phyloP scores from a whole-genome alignment of 2,888 invertebrate species.

The Sesia apiformis region DNA sequence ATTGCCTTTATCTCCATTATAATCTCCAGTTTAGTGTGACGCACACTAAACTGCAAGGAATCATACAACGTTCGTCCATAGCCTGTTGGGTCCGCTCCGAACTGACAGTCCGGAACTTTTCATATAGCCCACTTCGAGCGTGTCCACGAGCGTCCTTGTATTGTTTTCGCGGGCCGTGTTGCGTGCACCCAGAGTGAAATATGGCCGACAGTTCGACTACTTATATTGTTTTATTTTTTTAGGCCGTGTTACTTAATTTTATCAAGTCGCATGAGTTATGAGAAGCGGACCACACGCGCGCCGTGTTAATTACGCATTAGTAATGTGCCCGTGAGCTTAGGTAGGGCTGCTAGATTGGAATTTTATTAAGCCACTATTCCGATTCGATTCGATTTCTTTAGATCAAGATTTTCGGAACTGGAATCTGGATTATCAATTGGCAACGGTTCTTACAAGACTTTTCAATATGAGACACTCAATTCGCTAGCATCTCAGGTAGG shows the following conservation, averaged over 20 bases:
- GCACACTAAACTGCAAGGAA: neutral
- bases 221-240: slow-evolving; percentile 65
- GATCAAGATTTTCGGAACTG: too few species aligned
- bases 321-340: slow-evolving; percentile 27
- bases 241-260: slow-evolving; percentile 70
- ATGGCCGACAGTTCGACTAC: slow-evolving; percentile 51
- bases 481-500: neutral
- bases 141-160: slow-evolving; percentile 59
- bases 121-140: slow-evolving; percentile 30
- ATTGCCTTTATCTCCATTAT: too few species aligned
- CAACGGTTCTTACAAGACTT: neutral
- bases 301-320: slow-evolving; percentile 59
- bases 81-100: slow-evolving; percentile 4
- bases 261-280: slow-evolving; percentile 72
- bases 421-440: neutral
- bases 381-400: neutral
- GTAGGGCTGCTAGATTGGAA: slow-evolving; percentile 11
- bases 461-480: neutral
- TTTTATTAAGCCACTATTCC: slow-evolving; percentile 5
- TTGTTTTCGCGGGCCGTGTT: slow-evolving; percentile 68
- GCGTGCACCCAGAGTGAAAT: slow-evolving; percentile 69
- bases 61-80: slow-evolving; percentile 1
- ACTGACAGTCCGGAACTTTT: slow-evolving; percentile 18
- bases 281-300: slow-evolving; percentile 67
- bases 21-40: too few species aligned